Evolutionary conservation across 2,888 invertebrate genomes (phyloP).

Genomic region (Salticus scenicus): DNA sequence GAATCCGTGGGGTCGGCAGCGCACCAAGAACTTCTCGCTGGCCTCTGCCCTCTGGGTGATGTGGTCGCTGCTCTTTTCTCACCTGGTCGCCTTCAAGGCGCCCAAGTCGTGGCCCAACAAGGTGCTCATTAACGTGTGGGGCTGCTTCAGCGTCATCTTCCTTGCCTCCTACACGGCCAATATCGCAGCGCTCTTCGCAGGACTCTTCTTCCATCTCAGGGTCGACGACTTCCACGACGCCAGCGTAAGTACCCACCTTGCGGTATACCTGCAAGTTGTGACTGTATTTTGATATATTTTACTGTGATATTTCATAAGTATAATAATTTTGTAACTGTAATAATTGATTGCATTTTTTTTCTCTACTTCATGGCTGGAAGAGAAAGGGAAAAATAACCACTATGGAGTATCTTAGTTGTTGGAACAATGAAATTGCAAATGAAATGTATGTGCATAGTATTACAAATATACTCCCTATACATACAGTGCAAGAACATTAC

Average conservation of each 20-base stretch:
- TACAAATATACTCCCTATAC: too few species aligned
- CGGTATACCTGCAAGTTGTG: too few species aligned
- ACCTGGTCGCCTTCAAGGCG: conserved; percentile 94
- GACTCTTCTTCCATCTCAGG: conserved; percentile 88
- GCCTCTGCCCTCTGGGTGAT: conserved; percentile 92
- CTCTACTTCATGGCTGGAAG: too few species aligned
- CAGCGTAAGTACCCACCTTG: conserved; percentile 82
- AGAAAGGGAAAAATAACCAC: too few species aligned
- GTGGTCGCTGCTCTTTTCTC: conserved; percentile 94
- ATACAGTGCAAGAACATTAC: too few species aligned
- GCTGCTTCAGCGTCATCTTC: conserved; percentile 94
- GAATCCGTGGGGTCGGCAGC: conserved; percentile 94
- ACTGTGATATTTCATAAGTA: too few species aligned
- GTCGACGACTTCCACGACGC: conserved; percentile 88
- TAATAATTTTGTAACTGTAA: too few species aligned
- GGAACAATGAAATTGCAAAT: too few species aligned
- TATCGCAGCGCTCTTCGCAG: conserved; percentile 93
- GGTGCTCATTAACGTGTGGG: conserved; percentile 91
- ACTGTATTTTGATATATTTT: too few species aligned
- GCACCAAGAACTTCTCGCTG: conserved; percentile 94
- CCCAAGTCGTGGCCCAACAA: conserved; percentile 98
- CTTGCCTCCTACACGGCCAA: conserved; percentile 96
- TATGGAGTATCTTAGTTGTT: too few species aligned
- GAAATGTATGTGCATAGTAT: too few species aligned
- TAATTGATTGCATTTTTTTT: too few species aligned